phyloP scores from a whole-genome alignment of 2,797 vertebrate species.

The Loris lydekkerianus region DNA sequence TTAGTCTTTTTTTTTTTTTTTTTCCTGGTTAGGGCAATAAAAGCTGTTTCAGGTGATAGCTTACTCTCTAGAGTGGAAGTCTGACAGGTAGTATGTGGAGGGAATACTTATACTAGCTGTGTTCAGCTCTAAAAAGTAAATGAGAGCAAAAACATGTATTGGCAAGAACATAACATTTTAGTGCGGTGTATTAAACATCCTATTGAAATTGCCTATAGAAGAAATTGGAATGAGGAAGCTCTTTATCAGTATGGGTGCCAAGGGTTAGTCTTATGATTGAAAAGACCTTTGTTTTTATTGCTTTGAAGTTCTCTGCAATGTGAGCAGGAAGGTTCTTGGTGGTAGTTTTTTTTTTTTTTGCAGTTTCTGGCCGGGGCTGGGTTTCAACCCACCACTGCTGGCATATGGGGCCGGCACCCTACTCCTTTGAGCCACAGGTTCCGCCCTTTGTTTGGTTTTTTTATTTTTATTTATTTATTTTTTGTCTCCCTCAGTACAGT shows the following conservation, averaged over 20 bases:
- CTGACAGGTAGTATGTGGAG: background rate
- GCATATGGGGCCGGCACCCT: too few species aligned
- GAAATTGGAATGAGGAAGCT: background rate
- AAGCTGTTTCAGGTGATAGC: background rate
- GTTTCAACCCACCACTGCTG: too few species aligned
- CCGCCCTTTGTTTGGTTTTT: too few species aligned
- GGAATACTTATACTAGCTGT: background rate
- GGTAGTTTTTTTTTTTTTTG: background rate
- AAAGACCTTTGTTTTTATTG: slow-evolving; percentile 25
- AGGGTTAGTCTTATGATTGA: background rate
- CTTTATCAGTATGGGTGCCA: background rate
- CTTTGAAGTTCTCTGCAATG: background rate
- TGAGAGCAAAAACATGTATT: background rate
- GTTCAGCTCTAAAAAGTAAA: background rate
- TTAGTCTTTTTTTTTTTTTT: background rate
- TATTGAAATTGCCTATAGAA: background rate
- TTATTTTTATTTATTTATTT: too few species aligned
- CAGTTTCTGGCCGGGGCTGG: too few species aligned
- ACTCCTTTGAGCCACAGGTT: too few species aligned
- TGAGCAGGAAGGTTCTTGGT: background rate
- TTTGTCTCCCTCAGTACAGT: too few species aligned
- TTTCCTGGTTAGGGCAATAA: background rate
- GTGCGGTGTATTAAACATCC: background rate
- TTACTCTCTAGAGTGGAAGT: background rate
- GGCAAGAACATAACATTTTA: background rate